Base-by-base conservation (phyloP, 2,113 vertebrate genomes). In the Chionodraco myersi region DNA sequence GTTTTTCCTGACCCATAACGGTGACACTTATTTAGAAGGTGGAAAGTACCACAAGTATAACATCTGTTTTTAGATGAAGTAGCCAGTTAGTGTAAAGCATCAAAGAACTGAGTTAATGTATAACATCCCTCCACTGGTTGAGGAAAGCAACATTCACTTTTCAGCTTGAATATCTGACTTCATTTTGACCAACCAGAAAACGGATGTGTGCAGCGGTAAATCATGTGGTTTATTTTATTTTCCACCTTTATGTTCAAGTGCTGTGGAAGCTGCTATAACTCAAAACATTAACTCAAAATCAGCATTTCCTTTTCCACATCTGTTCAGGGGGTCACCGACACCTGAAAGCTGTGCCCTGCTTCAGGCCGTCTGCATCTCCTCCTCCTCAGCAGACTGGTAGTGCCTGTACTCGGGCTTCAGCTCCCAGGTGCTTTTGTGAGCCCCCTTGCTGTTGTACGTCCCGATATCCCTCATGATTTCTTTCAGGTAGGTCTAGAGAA, bases 341-440 rank as follows among this genome's bases (percentile, higher is more conserved):
- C 7, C 66, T 47, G 63, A 16, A 1, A 18, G 21, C 0, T 21
- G 16, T 1, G 13, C 23, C 58, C 14, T 23, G 6, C 3, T 57
- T 89, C 92, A 96, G 71, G 95, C 86, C 5, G 92, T 96, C 88
- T 97, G 96, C 13, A 47, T 88, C 63, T 91, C 90, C 26, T 91
- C 85, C 14, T 93, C 93, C 16, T 97, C 97, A 62, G 95, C 96
- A 49, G 92, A 94, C 75, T 97, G 96, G 85, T 99, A 99, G 89
- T 98, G 98, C 47, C 97, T 95, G 85, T 99, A 99, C 72, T 99
- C 98, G 0, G 97, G 96, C 86, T 97, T 99, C 82, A 99, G 95
- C 82, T 99, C 98, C 98, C 98, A 99, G 1, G 97, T 99, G 91
- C 97, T 99, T 88, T 98, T 99, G 93, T 99, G 97, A 61, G 96